Evolutionary conservation across 2,888 invertebrate genomes (phyloP).

Genomic region (Syrphus vitripennis): DNA sequence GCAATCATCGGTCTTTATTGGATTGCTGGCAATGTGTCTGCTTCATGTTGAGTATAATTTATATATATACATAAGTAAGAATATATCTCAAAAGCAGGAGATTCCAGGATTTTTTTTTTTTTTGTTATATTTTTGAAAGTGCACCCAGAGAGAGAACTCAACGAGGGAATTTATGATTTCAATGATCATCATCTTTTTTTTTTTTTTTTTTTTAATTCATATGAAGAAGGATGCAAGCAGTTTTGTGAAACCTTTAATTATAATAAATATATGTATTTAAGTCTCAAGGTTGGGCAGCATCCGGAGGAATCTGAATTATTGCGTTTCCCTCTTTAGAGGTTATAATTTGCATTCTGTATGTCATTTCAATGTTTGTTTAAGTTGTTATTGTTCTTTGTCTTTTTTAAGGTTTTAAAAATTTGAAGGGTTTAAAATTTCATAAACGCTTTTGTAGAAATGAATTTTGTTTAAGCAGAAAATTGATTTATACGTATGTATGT

Average conservation of each 20-base stretch:
- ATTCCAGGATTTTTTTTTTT: background rate
- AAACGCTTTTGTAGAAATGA: no score
- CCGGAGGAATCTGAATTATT: slow-evolving; percentile 7
- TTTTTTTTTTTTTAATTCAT: background rate
- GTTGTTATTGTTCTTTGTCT: no score
- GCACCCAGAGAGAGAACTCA: background rate
- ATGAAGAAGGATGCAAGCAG: slow-evolving; percentile 35
- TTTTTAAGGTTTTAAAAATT: no score
- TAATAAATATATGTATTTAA: slow-evolving; percentile 10
- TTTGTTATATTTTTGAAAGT: background rate
- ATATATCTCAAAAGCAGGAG: background rate
- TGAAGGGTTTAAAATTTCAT: no score
- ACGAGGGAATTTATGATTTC: slow-evolving; percentile 26
- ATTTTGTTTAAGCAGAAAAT: no score
- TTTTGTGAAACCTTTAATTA: slow-evolving; percentile 42
- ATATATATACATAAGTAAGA: background rate
- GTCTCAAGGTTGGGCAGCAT: slow-evolving; percentile 42
- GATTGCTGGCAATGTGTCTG: slow-evolving; percentile 40
- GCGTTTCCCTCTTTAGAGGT: slow-evolving; percentile 11
- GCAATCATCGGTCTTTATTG: slow-evolving; percentile 55
- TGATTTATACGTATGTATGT: no score
- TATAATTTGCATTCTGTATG: slow-evolving; percentile 12
- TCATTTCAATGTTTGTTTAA: no score
- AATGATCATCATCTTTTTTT: slow-evolving; percentile 10
- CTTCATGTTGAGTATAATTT: background rate